These are phyloP conservation scores for Synergus laeviventris DNA, from an alignment of 2,888 invertebrate species.

Conservation along the genomic window DNA sequence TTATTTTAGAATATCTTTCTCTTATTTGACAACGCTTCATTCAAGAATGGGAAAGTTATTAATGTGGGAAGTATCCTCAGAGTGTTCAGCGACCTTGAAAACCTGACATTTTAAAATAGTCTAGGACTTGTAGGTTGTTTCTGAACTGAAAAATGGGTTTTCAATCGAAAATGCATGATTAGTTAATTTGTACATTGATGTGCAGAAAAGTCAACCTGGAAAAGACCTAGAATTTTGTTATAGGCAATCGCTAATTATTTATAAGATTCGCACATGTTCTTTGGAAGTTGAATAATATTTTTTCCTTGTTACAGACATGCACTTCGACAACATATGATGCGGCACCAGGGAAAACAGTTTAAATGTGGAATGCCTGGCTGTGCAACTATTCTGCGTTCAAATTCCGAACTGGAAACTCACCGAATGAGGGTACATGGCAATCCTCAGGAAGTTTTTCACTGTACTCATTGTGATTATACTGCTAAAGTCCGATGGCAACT, in stretches of 20 bases:
- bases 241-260: not conserved
- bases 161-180: no score
- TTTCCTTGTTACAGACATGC: constrained; percentile 75
- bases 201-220: no score
- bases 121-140: no score
- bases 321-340: constrained; percentile 80
- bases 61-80: not conserved
- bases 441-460: constrained; percentile 71
- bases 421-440: constrained; percentile 78
- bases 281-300: no score
- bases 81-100: not conserved
- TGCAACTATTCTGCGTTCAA: constrained; percentile 78
- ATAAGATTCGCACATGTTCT: no score
- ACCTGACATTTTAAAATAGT: no score
- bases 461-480: constrained; percentile 77
- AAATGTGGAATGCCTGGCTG: constrained; percentile 79
- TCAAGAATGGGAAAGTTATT: no score
- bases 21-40: no score
- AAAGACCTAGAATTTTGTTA: not conserved
- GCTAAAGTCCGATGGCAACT: constrained; percentile 73
- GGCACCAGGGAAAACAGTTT: constrained; percentile 79
- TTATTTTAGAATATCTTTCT: no score
- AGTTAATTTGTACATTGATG: no score
- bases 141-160: no score
- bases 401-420: constrained; percentile 79